These are phyloP conservation scores for Scaptomyza cyrtandrae DNA, from an alignment of 2,888 invertebrate genomes.

Conservation along the genomic window DNA sequence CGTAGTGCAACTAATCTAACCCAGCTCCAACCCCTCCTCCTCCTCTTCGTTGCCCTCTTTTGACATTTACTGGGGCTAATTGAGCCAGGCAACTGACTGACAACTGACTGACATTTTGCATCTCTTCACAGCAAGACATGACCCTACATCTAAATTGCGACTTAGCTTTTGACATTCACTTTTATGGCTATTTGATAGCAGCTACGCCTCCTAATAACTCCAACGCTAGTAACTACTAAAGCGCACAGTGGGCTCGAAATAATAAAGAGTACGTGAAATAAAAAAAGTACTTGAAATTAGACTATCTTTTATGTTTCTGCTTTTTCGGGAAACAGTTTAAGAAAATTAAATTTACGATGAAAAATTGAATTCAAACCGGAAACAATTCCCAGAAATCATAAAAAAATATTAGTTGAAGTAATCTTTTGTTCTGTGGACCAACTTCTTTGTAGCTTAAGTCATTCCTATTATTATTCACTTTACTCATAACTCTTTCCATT, in stretches of 20 bases:
- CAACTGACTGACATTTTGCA: constrained; percentile 59
- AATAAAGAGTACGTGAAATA: too few species aligned
- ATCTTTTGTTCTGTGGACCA: neutral
- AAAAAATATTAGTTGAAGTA: neutral
- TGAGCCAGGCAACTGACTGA: constrained; percentile 51
- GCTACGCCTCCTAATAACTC: constrained; percentile 63
- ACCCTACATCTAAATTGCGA: constrained; percentile 58
- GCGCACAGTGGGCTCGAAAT: constrained; percentile 31
- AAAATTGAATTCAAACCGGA: neutral
- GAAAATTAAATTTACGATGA: too few species aligned
- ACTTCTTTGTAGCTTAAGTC: neutral
- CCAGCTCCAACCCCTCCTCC: neutral
- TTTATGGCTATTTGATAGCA: constrained; percentile 69
- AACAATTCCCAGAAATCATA: neutral
- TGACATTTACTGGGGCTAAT: constrained; percentile 44
- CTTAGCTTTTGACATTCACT: constrained; percentile 61
- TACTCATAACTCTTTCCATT: too few species aligned
- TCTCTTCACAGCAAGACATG: constrained; percentile 42
- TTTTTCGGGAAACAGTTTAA: too few species aligned
- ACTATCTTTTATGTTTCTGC: too few species aligned
- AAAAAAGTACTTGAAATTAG: too few species aligned
- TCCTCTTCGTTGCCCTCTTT: neutral
- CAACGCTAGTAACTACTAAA: constrained; percentile 9
- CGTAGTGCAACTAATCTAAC: constrained; percentile 10
- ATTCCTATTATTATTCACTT: neutral